A percentile compares a stretch with the other conserved stretches of the same genome.
These are phyloP conservation scores for Alethe diademata DNA, from an alignment of 2,113 vertebrate species.

Conservation along the genomic window DNA sequence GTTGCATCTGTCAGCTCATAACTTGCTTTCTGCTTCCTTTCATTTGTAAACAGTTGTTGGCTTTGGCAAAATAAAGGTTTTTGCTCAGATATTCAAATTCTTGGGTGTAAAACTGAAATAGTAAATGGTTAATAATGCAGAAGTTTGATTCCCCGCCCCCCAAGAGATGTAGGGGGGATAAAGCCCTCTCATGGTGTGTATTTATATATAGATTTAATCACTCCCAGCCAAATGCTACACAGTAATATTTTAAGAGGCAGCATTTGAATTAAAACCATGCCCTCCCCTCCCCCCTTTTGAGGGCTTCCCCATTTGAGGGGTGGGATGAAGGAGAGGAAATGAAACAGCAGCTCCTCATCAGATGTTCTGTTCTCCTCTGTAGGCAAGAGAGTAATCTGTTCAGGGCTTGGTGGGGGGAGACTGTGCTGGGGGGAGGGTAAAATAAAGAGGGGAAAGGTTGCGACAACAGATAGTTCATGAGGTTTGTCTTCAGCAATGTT, in stretches of 20 bases:
- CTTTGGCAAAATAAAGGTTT: not conserved
- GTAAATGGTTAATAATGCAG: not conserved
- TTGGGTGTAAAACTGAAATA: not conserved
- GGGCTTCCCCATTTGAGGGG: not conserved
- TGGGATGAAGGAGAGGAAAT: conserved; percentile 7
- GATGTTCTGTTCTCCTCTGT: not conserved
- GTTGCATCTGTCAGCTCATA: not conserved
- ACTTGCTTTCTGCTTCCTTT: not conserved
- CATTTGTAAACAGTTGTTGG: not conserved
- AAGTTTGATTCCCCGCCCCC: not conserved
- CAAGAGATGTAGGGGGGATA: not conserved
- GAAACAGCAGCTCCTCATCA: conserved; percentile 15
- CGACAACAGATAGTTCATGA: not conserved
- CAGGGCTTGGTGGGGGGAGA: not conserved
- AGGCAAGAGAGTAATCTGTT: not conserved
- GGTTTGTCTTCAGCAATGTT: not conserved
- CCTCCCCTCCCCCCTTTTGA: not conserved
- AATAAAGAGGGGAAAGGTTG: not conserved
- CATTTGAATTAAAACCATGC: not conserved
- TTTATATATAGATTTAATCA: not conserved
- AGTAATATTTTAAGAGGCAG: not conserved
- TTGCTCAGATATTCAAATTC: not conserved
- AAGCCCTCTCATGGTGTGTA: not conserved
- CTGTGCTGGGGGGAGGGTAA: not conserved
- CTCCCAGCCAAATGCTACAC: not conserved